Evolutionary conservation across 2,888 invertebrate genomes (phyloP), one percentile per base, ranked within the genome.

Genomic region (Pammene aurita): DNA sequence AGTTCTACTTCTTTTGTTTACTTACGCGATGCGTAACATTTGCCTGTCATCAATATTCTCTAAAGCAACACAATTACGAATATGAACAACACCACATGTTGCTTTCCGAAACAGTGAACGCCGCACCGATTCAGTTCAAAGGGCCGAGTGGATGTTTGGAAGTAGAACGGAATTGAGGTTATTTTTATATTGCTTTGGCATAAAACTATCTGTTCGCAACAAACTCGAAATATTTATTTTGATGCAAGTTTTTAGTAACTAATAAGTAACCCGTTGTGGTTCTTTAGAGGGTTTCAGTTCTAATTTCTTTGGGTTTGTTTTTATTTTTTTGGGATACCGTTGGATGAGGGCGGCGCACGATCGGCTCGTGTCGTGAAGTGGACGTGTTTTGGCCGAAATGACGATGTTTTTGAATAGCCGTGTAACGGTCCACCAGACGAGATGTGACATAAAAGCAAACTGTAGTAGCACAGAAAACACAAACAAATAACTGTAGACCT

Each of bases 11-110:
- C 48, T 48, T 16, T 16, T 11, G 10, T 16, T 5, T 13, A 18
- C 18, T 26, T 14, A 16, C 14, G 14, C 34, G 14, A n/a, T 35
- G 5, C 11, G 14, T 4, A 62, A 42, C 42, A 57, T 41, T 34
- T 58, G 26, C 52, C 58, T 54, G 52, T 54, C 60, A 66, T 54
- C 38, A 66, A 57, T 65, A 41, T 57, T 14, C 54, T 55, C 41
- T 63, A 13, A 63, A 56, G 50, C 56, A 67, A 67, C 50, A 42
- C 18, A 67, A 62, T 56, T 67, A 67, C 11, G 67, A 63, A 50
- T 50, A 54, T 44, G 44, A 46, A 46, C 61, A 60, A 67, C 48
- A 48, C 41, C 16, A 44, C 42, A 63, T 56, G 57, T 26, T 50
- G 5, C 26, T 18, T 56, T 57, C 50, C 56, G 26, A 63, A 62